phyloP scores from a whole-genome alignment of 2,888 invertebrate genomes.

The Drosophila dives region DNA sequence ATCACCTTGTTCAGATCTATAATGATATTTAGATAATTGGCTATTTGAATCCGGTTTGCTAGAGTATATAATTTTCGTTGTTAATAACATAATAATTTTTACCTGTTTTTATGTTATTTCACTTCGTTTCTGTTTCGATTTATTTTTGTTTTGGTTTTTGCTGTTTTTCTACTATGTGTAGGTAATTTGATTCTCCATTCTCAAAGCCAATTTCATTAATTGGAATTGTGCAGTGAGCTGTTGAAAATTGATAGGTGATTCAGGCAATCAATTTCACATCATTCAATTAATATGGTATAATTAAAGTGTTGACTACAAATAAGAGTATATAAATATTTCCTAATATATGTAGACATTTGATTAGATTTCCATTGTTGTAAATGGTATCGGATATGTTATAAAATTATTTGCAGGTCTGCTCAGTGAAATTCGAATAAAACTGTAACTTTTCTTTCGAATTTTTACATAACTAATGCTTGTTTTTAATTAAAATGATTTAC shows the following conservation, averaged over 20 bases:
- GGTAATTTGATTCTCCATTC: slow-evolving; percentile 18
- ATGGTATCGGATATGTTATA: not conserved
- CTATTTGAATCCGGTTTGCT: not conserved
- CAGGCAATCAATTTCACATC: slow-evolving; percentile 50
- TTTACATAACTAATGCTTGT: not conserved
- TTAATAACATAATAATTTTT: not conserved
- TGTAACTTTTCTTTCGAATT: not conserved
- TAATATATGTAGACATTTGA: slow-evolving; percentile 1
- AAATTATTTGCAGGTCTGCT: not conserved
- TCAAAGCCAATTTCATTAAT: slow-evolving; percentile 43
- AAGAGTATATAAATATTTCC: slow-evolving; percentile 5
- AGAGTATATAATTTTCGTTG: slow-evolving; percentile 1
- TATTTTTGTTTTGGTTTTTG: not conserved
- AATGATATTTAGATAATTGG: not conserved
- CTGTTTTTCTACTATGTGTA: slow-evolving; percentile 1
- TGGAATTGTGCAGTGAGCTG: slow-evolving; percentile 47
- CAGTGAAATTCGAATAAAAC: not conserved
- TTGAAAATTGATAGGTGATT: slow-evolving; percentile 43
- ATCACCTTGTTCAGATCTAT: not conserved
- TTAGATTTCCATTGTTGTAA: not conserved
- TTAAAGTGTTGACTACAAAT: not conserved
- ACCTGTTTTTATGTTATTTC: not conserved
- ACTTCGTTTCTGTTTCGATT: slow-evolving; percentile 1
- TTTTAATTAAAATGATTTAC: not conserved
- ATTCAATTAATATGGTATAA: slow-evolving; percentile 31